Base-by-base conservation (phyloP, 2,113 vertebrate species). In the Taurulus bubalis region DNA sequence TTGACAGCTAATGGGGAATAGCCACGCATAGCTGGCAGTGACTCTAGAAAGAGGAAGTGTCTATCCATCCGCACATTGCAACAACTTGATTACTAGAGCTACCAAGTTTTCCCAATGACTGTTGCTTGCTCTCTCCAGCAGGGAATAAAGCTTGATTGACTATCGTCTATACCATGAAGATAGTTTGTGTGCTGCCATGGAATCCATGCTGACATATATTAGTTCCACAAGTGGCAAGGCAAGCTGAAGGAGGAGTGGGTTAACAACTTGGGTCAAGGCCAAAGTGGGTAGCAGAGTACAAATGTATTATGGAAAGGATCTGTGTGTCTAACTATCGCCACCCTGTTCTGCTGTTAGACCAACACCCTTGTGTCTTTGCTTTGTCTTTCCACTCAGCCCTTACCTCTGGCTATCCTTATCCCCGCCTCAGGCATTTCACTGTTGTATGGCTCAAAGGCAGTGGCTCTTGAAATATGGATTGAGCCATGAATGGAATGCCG, bases 341-440 rank as follows among this genome's bases (percentile, higher is more conserved):
- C 2, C 22, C 16, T 26, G 55, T 67, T 82, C 34, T 68, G 45
- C 51, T 62, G 30, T 71, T 60, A 75, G 45, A 9, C 40, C 30
- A 63, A 65, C 32, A 67, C 36, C 24, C 16, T 14, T 14, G 30
- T 62, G 34, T 47, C 34, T 71, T 59, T 28, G 60, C 55, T 85
- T 70, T 63, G 62, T 79, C 80, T 72, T 65, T 78, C 59, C 59
- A 34, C 11, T 77, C 10, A 62, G 79, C 72, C 30, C 60, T 82
- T 84, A 74, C 77, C 77, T 80, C 68, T 87, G 89, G 86, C 74
- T 75, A 82, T 83, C 71, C 36, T 51, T 81, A 80, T 71, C 81
- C 81, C 73, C 77, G 89, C 90, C 85, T 34, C 65, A 30, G 77
- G 91, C 87, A 65, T 76, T 88, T 84, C 45, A 78, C 74, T 77